A percentile compares a stretch with the other conserved stretches of the same genome.
These are phyloP conservation scores for Archivesica marissinica DNA, from an alignment of 1,140 invertebrate species.

Conservation along the genomic window DNA sequence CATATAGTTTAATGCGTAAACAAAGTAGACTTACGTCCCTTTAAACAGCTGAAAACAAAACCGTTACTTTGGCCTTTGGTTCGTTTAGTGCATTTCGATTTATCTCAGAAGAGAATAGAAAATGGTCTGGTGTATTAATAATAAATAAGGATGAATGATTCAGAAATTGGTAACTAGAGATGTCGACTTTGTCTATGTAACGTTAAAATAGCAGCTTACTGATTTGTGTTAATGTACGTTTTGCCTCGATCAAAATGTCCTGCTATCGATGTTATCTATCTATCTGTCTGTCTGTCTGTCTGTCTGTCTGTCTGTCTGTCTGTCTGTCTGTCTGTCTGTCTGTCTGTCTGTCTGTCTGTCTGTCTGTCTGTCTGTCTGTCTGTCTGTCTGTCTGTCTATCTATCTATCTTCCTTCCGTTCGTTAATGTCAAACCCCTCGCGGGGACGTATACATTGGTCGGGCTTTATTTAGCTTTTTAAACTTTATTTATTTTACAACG, in stretches of 20 bases:
- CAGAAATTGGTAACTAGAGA: neutral
- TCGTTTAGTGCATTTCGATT: neutral
- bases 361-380: no score
- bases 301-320: no score
- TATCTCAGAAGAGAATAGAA: neutral
- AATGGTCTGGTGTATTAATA: neutral
- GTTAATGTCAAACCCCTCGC: no score
- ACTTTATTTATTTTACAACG: no score
- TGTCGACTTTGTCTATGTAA: neutral
- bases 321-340: no score
- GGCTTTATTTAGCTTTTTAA: no score
- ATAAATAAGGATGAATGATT: neutral
- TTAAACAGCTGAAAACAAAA: neutral
- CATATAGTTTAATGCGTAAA: no score
- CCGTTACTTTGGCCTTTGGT: no score
- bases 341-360: no score
- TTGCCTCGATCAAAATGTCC: neutral
- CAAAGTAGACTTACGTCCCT: slow-evolving; percentile 1
- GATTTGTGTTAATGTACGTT: neutral
- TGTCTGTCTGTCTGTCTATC: no score
- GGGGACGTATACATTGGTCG: no score
- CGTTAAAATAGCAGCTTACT: neutral
- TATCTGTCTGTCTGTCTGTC: neutral
- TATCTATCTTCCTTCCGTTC: no score
- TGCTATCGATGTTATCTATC: neutral